These are phyloP conservation scores for Agapostemon virescens DNA, from an alignment of 2,888 invertebrate species.

Conservation along the genomic window DNA sequence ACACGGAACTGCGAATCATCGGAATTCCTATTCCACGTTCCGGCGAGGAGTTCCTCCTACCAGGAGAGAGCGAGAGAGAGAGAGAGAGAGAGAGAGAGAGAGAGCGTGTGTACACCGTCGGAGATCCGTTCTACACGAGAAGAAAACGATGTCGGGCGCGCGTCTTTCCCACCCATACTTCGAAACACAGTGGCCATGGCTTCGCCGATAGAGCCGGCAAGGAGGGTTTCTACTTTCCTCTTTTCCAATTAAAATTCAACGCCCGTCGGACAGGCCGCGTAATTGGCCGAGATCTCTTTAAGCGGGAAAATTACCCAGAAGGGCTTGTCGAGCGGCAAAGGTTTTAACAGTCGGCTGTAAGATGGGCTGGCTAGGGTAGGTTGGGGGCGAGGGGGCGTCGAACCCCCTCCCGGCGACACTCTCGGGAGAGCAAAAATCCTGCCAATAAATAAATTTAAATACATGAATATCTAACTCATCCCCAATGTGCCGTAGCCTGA, in stretches of 20 bases:
- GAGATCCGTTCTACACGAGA: constrained; percentile 2
- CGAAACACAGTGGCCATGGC: constrained; percentile 2
- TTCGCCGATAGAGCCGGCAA: constrained; percentile 52
- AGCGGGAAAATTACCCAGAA: constrained; percentile 79
- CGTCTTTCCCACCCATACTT: not conserved
- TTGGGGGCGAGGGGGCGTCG: constrained; percentile 19
- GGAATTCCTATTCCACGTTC: constrained; percentile 26
- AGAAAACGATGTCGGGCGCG: not conserved
- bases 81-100: not conserved
- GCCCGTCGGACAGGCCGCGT: constrained; percentile 76
- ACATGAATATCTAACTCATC: constrained; percentile 77
- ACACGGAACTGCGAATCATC: constrained; percentile 23
- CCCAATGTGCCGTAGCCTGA: constrained; percentile 47
- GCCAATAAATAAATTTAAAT: constrained; percentile 80
- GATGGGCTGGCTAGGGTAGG: constrained; percentile 38
- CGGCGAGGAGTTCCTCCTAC: not conserved
- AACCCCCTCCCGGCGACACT: constrained; percentile 59
- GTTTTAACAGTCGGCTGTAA: constrained; percentile 64
- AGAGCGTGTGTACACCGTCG: not conserved
- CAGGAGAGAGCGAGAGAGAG: not conserved
- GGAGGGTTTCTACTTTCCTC: constrained; percentile 70
- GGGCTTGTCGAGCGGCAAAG: constrained; percentile 73
- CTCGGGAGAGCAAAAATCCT: constrained; percentile 73
- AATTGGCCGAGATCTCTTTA: constrained; percentile 80
- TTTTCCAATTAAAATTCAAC: constrained; percentile 80